Conservation (phyloP, 2,797 vertebrate species). For the Ateles fusciceps region DNA sequence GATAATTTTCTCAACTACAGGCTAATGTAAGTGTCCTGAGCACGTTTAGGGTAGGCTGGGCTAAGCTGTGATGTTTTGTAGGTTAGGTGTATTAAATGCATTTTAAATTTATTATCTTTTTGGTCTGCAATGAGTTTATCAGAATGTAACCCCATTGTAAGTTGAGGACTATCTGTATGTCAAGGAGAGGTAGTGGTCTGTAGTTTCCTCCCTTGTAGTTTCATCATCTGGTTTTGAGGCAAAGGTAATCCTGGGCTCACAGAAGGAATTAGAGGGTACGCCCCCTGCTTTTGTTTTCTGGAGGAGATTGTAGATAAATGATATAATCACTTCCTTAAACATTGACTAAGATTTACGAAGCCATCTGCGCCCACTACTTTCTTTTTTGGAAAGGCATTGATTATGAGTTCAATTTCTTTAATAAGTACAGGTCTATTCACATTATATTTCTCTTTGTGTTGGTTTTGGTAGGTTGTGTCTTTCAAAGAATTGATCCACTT, state of each 20-base stretch:
- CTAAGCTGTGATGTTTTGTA: background rate
- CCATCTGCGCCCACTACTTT: background rate
- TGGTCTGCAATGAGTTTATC: background rate
- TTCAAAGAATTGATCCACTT: background rate
- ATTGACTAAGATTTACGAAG: background rate
- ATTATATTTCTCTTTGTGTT: background rate
- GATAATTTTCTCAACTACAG: background rate
- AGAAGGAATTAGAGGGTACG: background rate
- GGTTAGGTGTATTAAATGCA: background rate
- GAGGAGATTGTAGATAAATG: background rate
- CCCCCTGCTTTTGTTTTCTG: background rate
- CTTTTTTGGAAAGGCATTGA: background rate
- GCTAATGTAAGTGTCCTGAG: background rate
- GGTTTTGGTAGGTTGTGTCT: background rate
- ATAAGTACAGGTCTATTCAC: background rate
- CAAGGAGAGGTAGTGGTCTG: background rate
- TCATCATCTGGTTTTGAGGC: background rate
- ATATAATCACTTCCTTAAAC: background rate
- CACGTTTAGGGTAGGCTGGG: background rate
- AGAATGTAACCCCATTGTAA: background rate
- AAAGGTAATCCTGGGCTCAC: background rate
- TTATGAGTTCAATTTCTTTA: background rate
- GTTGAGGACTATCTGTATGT: background rate
- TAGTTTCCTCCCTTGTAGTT: background rate
- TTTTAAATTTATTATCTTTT: background rate